Conservation (phyloP, 2,888 invertebrate genomes). For the Phengaris alcon region DNA sequence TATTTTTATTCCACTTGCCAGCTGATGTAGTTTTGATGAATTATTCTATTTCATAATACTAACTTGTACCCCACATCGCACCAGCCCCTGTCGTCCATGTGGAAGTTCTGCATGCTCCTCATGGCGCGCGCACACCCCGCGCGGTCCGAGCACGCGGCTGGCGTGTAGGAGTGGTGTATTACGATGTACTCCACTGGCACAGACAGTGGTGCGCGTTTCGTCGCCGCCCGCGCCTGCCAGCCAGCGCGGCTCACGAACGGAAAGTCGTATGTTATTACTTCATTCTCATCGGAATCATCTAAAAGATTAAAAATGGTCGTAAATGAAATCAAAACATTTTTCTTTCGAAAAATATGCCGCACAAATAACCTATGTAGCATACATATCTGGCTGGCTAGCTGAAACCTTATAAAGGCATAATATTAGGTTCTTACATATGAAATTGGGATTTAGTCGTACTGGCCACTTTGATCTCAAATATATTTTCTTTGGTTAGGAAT, state of each 20-base stretch:
- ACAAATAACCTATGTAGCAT: no score
- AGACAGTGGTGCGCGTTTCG: conserved; percentile 60
- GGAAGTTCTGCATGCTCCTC: conserved; percentile 81
- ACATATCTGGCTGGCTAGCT: no score
- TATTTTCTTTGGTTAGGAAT: no score
- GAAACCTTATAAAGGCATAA: no score
- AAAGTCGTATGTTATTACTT: conserved; percentile 55
- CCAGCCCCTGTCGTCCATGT: conserved; percentile 79
- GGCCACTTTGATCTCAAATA: no score
- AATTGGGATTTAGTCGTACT: no score
- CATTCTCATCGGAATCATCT: conserved; percentile 47
- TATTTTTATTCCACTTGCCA: neutral
- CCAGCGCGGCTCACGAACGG: conserved; percentile 64
- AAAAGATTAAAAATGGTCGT: conserved; percentile 8
- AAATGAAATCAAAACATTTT: neutral
- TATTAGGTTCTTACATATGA: no score
- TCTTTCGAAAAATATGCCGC: no score
- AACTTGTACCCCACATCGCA: conserved; percentile 81
- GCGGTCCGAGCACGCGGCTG: conserved; percentile 75
- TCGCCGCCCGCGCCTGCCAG: conserved; percentile 81
- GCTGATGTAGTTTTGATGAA: no score
- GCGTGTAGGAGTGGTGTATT: conserved; percentile 84
- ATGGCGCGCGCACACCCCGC: conserved; percentile 76
- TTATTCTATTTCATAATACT: conserved; percentile 33
- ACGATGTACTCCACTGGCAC: conserved; percentile 84